Base-by-base conservation (phyloP, 2,113 vertebrate genomes). In the Girardinichthys multiradiatus region DNA sequence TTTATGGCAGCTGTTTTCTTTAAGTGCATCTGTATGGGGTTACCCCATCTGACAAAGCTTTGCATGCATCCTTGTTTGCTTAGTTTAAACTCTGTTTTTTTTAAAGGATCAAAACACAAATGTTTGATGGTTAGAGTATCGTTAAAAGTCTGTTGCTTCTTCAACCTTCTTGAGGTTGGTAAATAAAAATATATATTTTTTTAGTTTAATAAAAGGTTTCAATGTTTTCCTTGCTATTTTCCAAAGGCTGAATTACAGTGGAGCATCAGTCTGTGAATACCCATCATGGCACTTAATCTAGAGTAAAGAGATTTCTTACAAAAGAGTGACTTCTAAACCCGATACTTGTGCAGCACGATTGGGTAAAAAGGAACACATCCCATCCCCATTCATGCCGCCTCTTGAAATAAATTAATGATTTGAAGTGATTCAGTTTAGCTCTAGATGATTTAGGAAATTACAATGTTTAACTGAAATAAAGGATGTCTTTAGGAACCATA, bases 21-120 rank as follows among this genome's bases (percentile, higher is more conserved):
- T 66, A 80, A 88, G 70, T 86, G 72, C 42, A 65, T 64, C 39
- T 68, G 39, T n/a, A n/a, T n/a, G n/a, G n/a, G n/a, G n/a, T n/a
- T n/a, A n/a, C n/a, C n/a, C n/a, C n/a, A n/a, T n/a, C 77, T 83
- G 35, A 76, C 39, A 84, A n/a, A n/a, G 82, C 83, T 89, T 88
- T 82, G 85, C 81, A 74, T 73, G 27, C 77, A 63, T 82, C 75
- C 65, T 79, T 19, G 10, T 77, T 62, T 79, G 28, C 65, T 65
- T 59, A 48, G 72, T 58, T 82, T 27, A 61, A 85, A 82, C 78
- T 80, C 77, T 35, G 30, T 67, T 19, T 82, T 60, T 66, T 10
- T 64, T 61, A 62, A 77, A 37, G 76, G 59, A 67, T 54, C 35
- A n/a, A 68, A 45, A 78, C 48, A 68, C 57, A 86, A 78, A 45